Evolutionary conservation across 2,888 invertebrate species (phyloP).

Genomic region (Papilio gigon): DNA sequence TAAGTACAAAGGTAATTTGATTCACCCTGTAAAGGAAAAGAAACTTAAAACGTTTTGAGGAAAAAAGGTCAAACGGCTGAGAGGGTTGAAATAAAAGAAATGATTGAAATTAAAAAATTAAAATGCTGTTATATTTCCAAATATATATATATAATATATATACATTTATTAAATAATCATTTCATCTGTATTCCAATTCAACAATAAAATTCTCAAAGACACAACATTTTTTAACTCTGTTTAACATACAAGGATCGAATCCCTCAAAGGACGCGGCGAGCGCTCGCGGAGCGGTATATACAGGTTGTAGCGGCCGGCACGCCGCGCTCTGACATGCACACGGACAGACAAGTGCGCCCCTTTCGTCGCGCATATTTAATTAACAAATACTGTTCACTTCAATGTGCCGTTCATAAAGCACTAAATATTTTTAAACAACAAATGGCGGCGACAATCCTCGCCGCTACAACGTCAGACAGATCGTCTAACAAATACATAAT

Average conservation of each 20-base stretch:
- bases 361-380: neutral
- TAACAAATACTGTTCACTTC: conserved; percentile 29
- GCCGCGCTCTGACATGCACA: neutral
- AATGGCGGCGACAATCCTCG: neutral
- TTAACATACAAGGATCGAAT: conserved; percentile 73
- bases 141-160: conserved; percentile 76
- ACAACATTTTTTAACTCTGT: conserved; percentile 80
- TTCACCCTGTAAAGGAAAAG: no score
- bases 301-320: neutral
- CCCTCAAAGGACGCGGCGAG: conserved; percentile 52
- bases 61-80: neutral
- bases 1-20: no score
- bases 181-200: conserved; percentile 82
- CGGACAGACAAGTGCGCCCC: no score
- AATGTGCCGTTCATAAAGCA: conserved; percentile 3
- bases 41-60: neutral
- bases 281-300: conserved; percentile 21
- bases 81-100: conserved; percentile 7
- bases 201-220: conserved; percentile 83
- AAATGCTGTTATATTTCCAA: conserved; percentile 74
- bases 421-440: conserved; percentile 1
- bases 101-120: conserved; percentile 47
- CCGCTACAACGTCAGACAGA: conserved; percentile 5
- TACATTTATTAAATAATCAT: conserved; percentile 82
- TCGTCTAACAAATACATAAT: conserved; percentile 24